A percentile compares a stretch with the other conserved stretches of the same genome.
Evolutionary conservation across 35 echinoderm and acorn worm species (phyloP).

Genomic region (Stichopus chloronotus): DNA sequence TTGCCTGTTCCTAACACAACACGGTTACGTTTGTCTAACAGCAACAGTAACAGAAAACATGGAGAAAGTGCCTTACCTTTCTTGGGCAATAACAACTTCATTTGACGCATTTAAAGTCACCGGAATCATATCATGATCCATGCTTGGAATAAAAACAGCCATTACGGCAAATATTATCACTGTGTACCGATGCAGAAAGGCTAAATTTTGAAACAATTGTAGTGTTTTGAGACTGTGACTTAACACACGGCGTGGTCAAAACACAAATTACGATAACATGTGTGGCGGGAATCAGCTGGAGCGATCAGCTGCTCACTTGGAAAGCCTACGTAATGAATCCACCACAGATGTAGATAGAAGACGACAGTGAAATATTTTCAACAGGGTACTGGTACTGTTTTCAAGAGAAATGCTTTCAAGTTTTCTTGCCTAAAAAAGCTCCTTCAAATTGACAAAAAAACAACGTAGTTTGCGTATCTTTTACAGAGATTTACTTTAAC

Average conservation of each 20-base stretch:
- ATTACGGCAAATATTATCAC: conserved; percentile 15
- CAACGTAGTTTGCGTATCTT: background rate
- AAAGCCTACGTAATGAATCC: background rate
- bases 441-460: background rate
- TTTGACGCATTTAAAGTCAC: conserved; percentile 38
- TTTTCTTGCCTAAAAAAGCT: background rate
- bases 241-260: conserved; percentile 36
- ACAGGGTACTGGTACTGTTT: background rate
- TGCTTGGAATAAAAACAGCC: conserved; percentile 51
- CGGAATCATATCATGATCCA: conserved; percentile 57
- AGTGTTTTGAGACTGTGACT: background rate
- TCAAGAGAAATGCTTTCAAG: background rate
- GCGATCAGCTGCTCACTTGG: conserved; percentile 44
- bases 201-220: conserved; percentile 5
- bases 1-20: too few relatives aligned
- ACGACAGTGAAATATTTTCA: background rate
- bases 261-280: conserved; percentile 51
- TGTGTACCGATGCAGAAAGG: background rate
- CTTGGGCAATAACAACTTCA: conserved; percentile 52
- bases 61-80: conserved; percentile 42
- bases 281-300: conserved; percentile 59
- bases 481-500: background rate
- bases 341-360: background rate
- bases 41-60: background rate
- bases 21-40: background rate